A percentile compares a stretch with the other conserved stretches of the same genome.
phyloP scores from a whole-genome alignment of 2,113 vertebrate genomes.

The Edolisoma coerulescens region DNA sequence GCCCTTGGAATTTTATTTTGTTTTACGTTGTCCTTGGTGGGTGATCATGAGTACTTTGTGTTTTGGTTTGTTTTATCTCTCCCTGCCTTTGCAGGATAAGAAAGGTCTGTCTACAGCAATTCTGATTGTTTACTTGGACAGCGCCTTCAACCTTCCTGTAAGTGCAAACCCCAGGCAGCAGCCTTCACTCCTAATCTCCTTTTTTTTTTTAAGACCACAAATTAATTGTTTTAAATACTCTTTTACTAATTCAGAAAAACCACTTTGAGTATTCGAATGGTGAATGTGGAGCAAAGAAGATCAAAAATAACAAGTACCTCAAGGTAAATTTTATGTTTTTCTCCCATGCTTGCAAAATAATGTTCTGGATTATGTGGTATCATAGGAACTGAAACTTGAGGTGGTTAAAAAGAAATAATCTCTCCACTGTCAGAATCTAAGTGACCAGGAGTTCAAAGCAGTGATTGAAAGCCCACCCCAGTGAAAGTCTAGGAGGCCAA shows the following conservation, averaged over 20 bases:
- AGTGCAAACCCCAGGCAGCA: slow-evolving; percentile 57
- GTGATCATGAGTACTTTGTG: neutral
- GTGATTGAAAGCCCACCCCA: neutral
- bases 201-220: neutral
- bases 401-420: neutral
- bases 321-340: slow-evolving; percentile 72
- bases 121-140: slow-evolving; percentile 90
- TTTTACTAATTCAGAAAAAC: slow-evolving; percentile 78
- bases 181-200: neutral
- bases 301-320: slow-evolving; percentile 73
- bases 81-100: slow-evolving; percentile 67
- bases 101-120: slow-evolving; percentile 83
- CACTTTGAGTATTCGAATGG: slow-evolving; percentile 81
- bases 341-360: neutral
- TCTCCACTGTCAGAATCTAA: neutral
- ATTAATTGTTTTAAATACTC: neutral
- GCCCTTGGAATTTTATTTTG: neutral
- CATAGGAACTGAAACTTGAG: neutral
- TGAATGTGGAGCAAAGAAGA: slow-evolving; percentile 78
- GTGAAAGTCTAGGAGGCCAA: neutral
- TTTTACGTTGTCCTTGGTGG: neutral
- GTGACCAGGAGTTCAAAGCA: neutral
- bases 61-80: neutral
- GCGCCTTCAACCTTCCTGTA: slow-evolving; percentile 88
- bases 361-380: neutral